Evolutionary conservation across 2,797 vertebrate genomes (phyloP), one percentile per base, ranked within the genome.

Genomic region (Chanos chanos): DNA sequence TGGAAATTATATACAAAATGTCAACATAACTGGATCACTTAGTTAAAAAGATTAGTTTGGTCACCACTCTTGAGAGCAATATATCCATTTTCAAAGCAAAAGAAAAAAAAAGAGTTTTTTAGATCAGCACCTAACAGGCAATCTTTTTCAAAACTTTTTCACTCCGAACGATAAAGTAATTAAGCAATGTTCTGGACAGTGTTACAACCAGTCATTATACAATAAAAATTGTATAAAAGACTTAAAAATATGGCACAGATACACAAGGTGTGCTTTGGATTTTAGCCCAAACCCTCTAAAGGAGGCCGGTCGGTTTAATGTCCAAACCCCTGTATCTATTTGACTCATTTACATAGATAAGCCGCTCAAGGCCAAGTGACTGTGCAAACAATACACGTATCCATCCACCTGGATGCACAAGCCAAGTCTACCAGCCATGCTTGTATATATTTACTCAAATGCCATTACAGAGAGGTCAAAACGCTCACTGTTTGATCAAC

Each of bases 351-450:
- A 31, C 7, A 28, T 16, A 64, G 64, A 72, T 64, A 70, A 72
- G 60, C 51, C 57, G 49, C 43, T 70, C 66, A 75, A 72, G 63
- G 66, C 43, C 61, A 64, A 18, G 10, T 15, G 60, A 50, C 43
- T 70, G 51, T 70, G 64, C 48, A 75, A 72, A 75, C 66, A 69
- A 33, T 16, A 13, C 65, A 34, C 24, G 25, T 45, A 52, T 43
- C 61, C 37, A 59, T 63, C 47, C 31, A 59, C 33, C 39, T 52
- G 60, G 36, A 49, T 25, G 27, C 25, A 16, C 30, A 10, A 40
- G 24, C 43, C 12, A 25, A 13, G 18, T 10, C n/a, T 33, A 9
- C 36, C 28, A 31, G 7, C 49, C 34, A 4, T 22, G 18, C n/a
- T 27, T 40, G n/a, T n/a, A 48, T 45, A 10, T 25, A 37, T 12